Evolutionary conservation across 2,113 vertebrate species (phyloP).

Genomic region (Ahaetulla prasina): DNA sequence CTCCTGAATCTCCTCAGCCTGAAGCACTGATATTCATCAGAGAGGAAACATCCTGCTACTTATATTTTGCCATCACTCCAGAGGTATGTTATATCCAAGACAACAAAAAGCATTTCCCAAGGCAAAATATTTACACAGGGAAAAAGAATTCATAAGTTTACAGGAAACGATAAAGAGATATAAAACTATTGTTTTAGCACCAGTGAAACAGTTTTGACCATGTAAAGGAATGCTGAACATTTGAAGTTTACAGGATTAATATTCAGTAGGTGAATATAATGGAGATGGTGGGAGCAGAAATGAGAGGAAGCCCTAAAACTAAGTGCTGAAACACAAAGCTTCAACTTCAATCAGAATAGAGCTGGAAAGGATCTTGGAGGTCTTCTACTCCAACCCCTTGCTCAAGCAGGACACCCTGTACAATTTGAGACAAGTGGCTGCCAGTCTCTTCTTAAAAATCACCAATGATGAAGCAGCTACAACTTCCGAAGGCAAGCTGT

Average conservation of each 20-base stretch:
- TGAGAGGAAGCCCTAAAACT: neutral
- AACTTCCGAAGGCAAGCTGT: neutral
- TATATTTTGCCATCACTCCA: neutral
- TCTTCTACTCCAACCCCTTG: neutral
- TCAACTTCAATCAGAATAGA: neutral
- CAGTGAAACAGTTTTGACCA: neutral
- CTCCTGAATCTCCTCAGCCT: neutral
- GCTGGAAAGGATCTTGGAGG: neutral
- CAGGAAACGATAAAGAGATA: conserved; percentile 9
- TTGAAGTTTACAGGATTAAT: neutral
- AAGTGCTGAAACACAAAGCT: neutral
- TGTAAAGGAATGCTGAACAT: neutral
- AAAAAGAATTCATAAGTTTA: conserved; percentile 1
- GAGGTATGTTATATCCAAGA: neutral
- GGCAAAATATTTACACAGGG: conserved; percentile 14
- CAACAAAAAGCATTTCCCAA: conserved; percentile 21
- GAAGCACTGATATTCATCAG: neutral
- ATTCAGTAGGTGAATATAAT: neutral
- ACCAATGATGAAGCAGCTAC: neutral
- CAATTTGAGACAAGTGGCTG: neutral
- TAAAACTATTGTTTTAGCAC: neutral
- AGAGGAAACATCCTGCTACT: neutral
- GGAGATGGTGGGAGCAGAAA: neutral
- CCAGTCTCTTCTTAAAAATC: neutral
- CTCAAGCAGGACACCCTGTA: neutral